These are phyloP conservation scores for Arctopsyche grandis DNA, from an alignment of 1,140 invertebrate species.

Conservation along the genomic window DNA sequence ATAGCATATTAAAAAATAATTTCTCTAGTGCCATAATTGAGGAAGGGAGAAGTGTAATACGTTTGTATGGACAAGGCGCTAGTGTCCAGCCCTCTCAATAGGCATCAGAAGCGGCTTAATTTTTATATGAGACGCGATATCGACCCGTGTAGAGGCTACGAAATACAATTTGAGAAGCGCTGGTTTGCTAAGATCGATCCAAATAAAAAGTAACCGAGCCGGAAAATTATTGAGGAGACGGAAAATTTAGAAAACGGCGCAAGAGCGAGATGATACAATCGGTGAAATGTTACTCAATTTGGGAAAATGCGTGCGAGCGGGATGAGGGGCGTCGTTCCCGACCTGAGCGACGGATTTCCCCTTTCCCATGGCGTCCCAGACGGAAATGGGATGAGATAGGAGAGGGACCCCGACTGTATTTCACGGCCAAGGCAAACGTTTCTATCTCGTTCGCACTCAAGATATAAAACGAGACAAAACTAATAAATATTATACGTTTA, in stretches of 20 bases:
- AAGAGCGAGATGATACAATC: not conserved
- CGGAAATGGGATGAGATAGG: constrained; percentile 3
- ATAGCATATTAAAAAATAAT: too few species aligned
- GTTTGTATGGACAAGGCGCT: too few species aligned
- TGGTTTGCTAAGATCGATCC: not conserved
- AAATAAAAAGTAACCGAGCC: not conserved
- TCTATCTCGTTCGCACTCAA: not conserved
- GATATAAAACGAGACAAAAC: not conserved
- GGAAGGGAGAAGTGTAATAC: too few species aligned
- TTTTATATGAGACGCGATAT: too few species aligned
- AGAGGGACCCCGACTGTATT: constrained; percentile 36
- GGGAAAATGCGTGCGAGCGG: not conserved
- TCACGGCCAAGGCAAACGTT: constrained; percentile 48
- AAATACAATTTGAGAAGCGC: too few species aligned
- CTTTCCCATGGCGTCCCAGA: not conserved
- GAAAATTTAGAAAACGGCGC: not conserved
- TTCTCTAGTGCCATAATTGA: too few species aligned
- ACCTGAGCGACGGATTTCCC: not conserved
- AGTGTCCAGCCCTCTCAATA: too few species aligned
- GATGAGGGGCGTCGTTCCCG: not conserved
- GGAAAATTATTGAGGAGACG: not conserved
- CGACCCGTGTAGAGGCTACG: too few species aligned
- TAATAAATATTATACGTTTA: too few species aligned
- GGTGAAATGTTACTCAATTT: not conserved
- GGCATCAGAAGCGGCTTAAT: too few species aligned